Conservation (phyloP, 2,888 invertebrate species). For the Mythimna lalbum region DNA sequence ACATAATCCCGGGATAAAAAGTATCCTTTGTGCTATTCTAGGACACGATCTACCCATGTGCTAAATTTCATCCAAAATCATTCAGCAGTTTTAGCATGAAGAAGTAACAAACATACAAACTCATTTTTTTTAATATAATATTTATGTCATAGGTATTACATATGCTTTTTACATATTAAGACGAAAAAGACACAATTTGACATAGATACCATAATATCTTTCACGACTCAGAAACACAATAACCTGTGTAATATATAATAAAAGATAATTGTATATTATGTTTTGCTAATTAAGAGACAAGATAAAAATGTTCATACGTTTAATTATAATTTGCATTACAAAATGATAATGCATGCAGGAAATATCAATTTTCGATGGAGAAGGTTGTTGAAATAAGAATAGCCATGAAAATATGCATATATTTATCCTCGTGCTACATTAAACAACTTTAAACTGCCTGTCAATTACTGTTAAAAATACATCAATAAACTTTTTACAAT, state of each 20-base stretch:
- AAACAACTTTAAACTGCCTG: background rate
- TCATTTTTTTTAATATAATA: too few relatives aligned
- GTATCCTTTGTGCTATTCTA: too few relatives aligned
- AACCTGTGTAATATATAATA: background rate
- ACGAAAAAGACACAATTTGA: background rate
- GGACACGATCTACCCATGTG: too few relatives aligned
- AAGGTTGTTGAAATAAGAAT: slow-evolving; percentile 22
- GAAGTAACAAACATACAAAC: too few relatives aligned
- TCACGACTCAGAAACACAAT: background rate
- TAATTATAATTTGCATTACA: slow-evolving; percentile 25
- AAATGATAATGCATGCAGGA: slow-evolving; percentile 16
- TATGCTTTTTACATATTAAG: background rate
- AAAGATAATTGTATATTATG: slow-evolving; percentile 21
- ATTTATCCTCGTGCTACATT: slow-evolving; percentile 5
- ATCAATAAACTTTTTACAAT: background rate
- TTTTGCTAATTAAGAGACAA: slow-evolving; percentile 6
- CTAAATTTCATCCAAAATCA: too few relatives aligned
- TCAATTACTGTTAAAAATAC: background rate
- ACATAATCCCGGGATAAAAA: too few relatives aligned
- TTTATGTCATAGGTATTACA: background rate
- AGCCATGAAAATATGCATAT: slow-evolving; percentile 32
- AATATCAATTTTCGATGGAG: slow-evolving; percentile 14
- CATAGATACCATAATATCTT: background rate
- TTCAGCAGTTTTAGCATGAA: too few relatives aligned
- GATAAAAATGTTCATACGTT: slow-evolving; percentile 21